Conservation (phyloP, 2,113 vertebrate species). For the Lamprotornis superbus region DNA sequence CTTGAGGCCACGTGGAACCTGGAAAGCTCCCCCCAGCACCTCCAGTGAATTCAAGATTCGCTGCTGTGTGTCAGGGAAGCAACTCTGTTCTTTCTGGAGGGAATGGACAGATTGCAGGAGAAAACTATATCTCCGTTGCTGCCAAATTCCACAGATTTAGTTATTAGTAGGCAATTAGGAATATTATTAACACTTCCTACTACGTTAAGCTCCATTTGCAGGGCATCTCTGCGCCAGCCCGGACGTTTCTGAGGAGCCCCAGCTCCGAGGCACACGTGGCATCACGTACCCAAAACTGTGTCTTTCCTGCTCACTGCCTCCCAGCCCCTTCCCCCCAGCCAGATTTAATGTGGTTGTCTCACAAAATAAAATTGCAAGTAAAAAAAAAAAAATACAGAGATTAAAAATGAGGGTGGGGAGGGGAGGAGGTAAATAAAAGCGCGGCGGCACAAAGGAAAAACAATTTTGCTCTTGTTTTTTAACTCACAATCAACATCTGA, state of each 20-base stretch:
- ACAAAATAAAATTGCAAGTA: neutral
- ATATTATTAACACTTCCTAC: constrained; percentile 51
- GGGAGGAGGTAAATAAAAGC: neutral
- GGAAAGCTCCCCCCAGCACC: neutral
- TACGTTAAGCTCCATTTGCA: neutral
- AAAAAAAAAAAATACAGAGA: neutral
- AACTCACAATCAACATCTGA: constrained; percentile 44
- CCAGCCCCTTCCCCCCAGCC: neutral
- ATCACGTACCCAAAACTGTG: neutral
- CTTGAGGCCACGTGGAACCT: neutral
- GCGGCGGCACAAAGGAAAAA: neutral
- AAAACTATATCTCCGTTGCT: neutral
- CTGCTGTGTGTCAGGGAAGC: neutral
- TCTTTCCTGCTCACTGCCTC: neutral
- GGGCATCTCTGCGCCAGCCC: neutral
- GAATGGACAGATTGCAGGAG: constrained; percentile 24
- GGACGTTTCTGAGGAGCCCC: neutral
- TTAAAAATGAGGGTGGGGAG: neutral
- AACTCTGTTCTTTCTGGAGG: constrained; percentile 39
- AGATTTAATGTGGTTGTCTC: neutral
- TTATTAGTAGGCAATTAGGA: constrained; percentile 64
- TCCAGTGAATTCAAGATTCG: neutral
- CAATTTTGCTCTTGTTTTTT: constrained; percentile 42
- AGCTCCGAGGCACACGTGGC: neutral
- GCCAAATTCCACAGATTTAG: constrained; percentile 49